Conservation (phyloP, 2,888 invertebrate species). For the Drosophila atripex region DNA sequence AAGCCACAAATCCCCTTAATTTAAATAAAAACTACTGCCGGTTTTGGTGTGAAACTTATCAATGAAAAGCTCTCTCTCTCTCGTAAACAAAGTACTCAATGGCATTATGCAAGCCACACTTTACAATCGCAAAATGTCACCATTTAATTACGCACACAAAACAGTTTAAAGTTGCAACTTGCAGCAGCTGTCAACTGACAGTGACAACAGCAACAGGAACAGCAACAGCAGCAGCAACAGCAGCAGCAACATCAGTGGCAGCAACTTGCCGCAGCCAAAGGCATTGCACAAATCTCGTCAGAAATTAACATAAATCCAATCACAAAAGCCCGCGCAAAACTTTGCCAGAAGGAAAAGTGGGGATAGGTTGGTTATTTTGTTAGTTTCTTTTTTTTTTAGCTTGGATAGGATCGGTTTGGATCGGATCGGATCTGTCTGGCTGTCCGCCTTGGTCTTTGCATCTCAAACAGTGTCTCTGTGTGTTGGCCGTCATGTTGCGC, state of each 20-base stretch:
- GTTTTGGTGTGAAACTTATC: constrained; percentile 5
- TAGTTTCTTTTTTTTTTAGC: neutral
- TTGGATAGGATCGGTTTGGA: constrained; percentile 6
- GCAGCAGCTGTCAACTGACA: constrained; percentile 67
- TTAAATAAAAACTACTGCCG: neutral
- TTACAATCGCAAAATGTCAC: constrained; percentile 76
- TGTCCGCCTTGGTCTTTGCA: constrained; percentile 45
- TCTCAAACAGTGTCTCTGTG: constrained; percentile 47
- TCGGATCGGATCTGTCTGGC: constrained; percentile 37
- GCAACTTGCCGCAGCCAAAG: constrained; percentile 53
- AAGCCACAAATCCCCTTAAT: neutral
- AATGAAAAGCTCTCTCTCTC: constrained; percentile 3
- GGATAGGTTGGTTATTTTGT: constrained; percentile 21
- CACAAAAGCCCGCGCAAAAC: constrained; percentile 71
- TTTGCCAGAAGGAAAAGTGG: constrained; percentile 36
- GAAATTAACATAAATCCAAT: constrained; percentile 79
- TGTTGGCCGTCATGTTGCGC: constrained; percentile 77
- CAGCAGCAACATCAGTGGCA: constrained; percentile 27
- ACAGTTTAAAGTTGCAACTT: constrained; percentile 66
- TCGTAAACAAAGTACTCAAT: neutral
- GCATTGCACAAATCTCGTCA: constrained; percentile 76
- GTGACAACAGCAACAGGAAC: constrained; percentile 49
- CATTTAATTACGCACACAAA: constrained; percentile 78
- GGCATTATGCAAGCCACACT: constrained; percentile 52
- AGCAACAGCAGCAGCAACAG: too few relatives aligned